Percentiles rank a stretch among this genome's conserved stretches.
Evolutionary conservation across 2,888 invertebrate species (phyloP).

Genomic region (Helicoverpa assulta): DNA sequence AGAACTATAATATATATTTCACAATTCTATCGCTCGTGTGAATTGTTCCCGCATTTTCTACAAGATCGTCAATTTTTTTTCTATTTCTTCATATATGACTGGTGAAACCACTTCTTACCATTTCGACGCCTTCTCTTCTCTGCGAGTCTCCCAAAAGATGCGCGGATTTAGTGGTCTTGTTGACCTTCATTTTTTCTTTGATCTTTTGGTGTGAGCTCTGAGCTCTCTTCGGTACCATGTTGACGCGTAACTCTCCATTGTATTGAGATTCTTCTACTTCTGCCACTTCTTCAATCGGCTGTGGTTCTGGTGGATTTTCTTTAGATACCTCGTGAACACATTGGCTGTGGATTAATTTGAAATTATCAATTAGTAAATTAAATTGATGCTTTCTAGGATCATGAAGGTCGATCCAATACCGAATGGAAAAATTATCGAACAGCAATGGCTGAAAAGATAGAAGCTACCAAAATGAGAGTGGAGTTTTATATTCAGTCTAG

Average conservation of each 20-base stretch:
- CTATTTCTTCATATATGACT: too few relatives aligned
- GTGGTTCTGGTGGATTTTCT: constrained; percentile 45
- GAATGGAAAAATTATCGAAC: too few relatives aligned
- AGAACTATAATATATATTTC: background rate
- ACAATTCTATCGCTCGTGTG: too few relatives aligned
- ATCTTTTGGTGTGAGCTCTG: constrained; percentile 78
- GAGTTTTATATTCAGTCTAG: too few relatives aligned
- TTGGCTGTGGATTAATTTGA: constrained; percentile 59
- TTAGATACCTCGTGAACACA: constrained; percentile 60
- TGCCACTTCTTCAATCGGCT: constrained; percentile 56
- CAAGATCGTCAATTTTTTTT: too few relatives aligned
- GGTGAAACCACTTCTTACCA: constrained; percentile 65
- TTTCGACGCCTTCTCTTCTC: constrained; percentile 65
- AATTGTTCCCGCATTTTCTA: too few relatives aligned
- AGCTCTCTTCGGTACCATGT: constrained; percentile 79
- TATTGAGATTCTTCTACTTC: constrained; percentile 65
- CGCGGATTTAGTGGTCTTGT: constrained; percentile 84
- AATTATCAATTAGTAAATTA: background rate
- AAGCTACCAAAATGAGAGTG: too few relatives aligned
- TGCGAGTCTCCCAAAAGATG: constrained; percentile 78
- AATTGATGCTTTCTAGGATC: background rate
- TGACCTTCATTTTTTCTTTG: constrained; percentile 68
- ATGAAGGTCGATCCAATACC: too few relatives aligned
- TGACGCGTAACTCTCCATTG: constrained; percentile 66
- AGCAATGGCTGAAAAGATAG: too few relatives aligned